Conservation (phyloP, 2,797 vertebrate species). For the Schizopygopsis pylzovi region DNA sequence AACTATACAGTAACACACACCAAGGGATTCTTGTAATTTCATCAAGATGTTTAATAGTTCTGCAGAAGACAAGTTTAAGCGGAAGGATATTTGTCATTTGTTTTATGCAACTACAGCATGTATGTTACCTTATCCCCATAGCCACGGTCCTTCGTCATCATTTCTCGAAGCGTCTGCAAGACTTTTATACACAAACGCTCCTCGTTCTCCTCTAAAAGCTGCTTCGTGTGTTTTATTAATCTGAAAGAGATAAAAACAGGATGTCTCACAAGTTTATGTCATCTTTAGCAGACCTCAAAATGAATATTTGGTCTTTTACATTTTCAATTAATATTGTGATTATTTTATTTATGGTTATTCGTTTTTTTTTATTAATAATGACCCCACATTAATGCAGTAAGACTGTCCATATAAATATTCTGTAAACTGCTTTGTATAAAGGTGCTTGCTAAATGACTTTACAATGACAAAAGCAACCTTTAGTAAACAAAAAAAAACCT, state of each 20-base stretch:
- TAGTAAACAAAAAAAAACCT: neutral
- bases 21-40: neutral
- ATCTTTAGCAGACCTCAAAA: neutral
- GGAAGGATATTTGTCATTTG: neutral
- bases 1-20: neutral
- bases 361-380: neutral
- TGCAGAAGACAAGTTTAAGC: too few species aligned
- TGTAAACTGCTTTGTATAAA: neutral
- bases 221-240: conserved; percentile 97
- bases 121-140: conserved; percentile 93
- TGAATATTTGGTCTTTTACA: too few species aligned
- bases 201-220: conserved; percentile 96
- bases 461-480: neutral
- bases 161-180: conserved; percentile 95
- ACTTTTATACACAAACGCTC: conserved; percentile 99
- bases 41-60: neutral
- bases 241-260: conserved; percentile 71
- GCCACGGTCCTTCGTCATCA: conserved; percentile 99
- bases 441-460: neutral
- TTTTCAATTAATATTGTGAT: too few species aligned
- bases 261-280: neutral
- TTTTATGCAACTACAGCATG: neutral
- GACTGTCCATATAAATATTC: neutral
- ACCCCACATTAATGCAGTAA: neutral
- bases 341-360: neutral